phyloP scores from a whole-genome alignment of 2,888 invertebrate species.

The Drosophila imparisetae region DNA sequence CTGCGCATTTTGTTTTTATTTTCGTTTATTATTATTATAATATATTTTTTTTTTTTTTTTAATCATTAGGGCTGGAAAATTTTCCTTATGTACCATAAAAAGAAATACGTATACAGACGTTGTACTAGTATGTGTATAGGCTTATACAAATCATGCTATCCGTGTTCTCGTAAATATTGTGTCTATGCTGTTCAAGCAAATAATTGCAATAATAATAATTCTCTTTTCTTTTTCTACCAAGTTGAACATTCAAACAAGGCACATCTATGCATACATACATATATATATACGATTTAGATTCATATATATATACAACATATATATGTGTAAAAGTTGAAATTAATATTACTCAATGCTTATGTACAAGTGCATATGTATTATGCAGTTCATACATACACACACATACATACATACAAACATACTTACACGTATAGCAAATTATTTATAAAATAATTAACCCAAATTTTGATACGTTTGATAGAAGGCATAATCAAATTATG shows the following conservation, averaged over 20 bases:
- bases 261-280: slow-evolving; percentile 22
- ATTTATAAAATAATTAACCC: slow-evolving; percentile 45
- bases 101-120: slow-evolving; percentile 12
- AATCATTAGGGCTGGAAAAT: slow-evolving; percentile 2
- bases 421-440: slow-evolving; percentile 58
- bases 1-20: slow-evolving; percentile 8
- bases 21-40: background rate
- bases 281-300: slow-evolving; percentile 22
- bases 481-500: slow-evolving; percentile 68
- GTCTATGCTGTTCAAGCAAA: slow-evolving; percentile 11
- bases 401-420: slow-evolving; percentile 13
- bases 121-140: slow-evolving; percentile 10
- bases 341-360: slow-evolving; percentile 28
- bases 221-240: background rate
- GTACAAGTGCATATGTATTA: slow-evolving; percentile 3
- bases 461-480: slow-evolving; percentile 53
- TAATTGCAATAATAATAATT: background rate
- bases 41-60: background rate
- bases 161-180: slow-evolving; percentile 9
- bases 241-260: slow-evolving; percentile 5
- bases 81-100: slow-evolving; percentile 36
- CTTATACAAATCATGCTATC: slow-evolving; percentile 6
- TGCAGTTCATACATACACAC: slow-evolving; percentile 5
- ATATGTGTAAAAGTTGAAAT: slow-evolving; percentile 6
- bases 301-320: slow-evolving; percentile 18